Percentiles rank a stretch among this genome's conserved stretches.
Evolutionary conservation across 2,888 invertebrate genomes (phyloP).

Genomic region (Ectemnius continuus): DNA sequence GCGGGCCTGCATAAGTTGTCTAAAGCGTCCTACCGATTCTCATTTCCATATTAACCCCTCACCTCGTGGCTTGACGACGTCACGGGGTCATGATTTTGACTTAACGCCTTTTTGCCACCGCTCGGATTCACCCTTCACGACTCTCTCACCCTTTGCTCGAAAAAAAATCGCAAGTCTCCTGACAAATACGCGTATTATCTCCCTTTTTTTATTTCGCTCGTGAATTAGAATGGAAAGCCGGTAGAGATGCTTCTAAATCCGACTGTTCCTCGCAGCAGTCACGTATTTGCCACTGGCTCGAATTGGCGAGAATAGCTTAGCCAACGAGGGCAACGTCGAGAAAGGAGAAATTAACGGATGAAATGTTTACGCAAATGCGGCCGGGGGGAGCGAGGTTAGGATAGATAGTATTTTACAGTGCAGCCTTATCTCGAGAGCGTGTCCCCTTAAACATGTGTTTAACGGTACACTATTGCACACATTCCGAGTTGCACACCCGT

Average conservation of each 20-base stretch:
- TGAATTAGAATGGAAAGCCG: constrained; percentile 4
- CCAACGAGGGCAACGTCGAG: background rate
- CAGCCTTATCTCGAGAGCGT: constrained; percentile 43
- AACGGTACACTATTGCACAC: constrained; percentile 44
- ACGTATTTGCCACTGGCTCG: constrained; percentile 16
- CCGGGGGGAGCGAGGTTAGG: constrained; percentile 3
- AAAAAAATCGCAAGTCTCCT: constrained; percentile 42
- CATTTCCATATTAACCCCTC: constrained; percentile 74
- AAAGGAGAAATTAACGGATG: constrained; percentile 11
- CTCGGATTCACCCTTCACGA: constrained; percentile 30
- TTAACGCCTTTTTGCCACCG: constrained; percentile 74
- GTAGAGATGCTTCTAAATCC: constrained; percentile 36
- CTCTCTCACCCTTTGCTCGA: constrained; percentile 17
- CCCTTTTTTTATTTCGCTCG: constrained; percentile 15
- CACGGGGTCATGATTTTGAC: constrained; percentile 71
- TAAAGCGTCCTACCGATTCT: constrained; percentile 22
- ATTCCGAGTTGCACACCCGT: constrained; percentile 43
- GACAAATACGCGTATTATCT: constrained; percentile 48
- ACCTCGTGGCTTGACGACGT: constrained; percentile 43
- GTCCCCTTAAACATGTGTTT: constrained; percentile 43
- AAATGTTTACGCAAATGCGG: constrained; percentile 1
- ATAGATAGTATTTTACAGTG: constrained; percentile 9
- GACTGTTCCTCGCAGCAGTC: constrained; percentile 24
- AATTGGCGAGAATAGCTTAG: background rate
- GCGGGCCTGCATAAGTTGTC: constrained; percentile 11